A percentile compares a stretch with the other conserved stretches of the same genome.
phyloP scores from a whole-genome alignment of 37 sponge, comb jelly and placozoan genomes.

The Petrosia ficiformis region DNA sequence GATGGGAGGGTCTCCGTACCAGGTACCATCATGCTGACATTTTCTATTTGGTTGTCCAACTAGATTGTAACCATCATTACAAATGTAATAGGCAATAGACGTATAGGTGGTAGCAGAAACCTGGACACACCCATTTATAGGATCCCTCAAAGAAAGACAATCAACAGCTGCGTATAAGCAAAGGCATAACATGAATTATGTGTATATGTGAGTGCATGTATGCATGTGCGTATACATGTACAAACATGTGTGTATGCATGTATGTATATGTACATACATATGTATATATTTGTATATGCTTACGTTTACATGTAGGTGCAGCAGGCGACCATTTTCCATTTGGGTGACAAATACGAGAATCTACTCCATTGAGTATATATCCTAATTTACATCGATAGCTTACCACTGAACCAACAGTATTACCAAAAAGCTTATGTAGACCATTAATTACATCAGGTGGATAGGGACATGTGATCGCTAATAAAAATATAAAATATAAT shows the following conservation, averaged over 20 bases:
- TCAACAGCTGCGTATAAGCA: slow-evolving; percentile 17
- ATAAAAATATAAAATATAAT: not conserved
- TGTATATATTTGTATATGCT: not conserved
- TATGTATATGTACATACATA: not conserved
- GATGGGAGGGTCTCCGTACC: too few relatives aligned
- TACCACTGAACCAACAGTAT: slow-evolving; percentile 21
- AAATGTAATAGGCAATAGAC: slow-evolving; percentile 10
- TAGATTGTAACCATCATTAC: not conserved
- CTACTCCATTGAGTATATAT: slow-evolving; percentile 40
- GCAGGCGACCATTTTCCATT: slow-evolving; percentile 54
- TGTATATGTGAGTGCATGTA: not conserved
- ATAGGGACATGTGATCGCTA: slow-evolving; percentile 39
- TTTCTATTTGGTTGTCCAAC: not conserved
- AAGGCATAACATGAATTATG: not conserved
- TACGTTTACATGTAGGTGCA: slow-evolving; percentile 49
- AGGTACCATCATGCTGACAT: slow-evolving; percentile 17
- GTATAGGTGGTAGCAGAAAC: slow-evolving; percentile 11
- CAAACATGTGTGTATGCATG: not conserved
- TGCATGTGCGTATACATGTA: not conserved
- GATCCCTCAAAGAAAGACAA: slow-evolving; percentile 12
- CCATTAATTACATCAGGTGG: slow-evolving; percentile 31
- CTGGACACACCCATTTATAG: slow-evolving; percentile 7
- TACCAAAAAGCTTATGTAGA: slow-evolving; percentile 3
- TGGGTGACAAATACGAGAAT: slow-evolving; percentile 27
- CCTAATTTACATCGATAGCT: slow-evolving; percentile 46